These are phyloP conservation scores for Suricata suricatta DNA, from an alignment of 2,113 vertebrate genomes.

Conservation along the genomic window DNA sequence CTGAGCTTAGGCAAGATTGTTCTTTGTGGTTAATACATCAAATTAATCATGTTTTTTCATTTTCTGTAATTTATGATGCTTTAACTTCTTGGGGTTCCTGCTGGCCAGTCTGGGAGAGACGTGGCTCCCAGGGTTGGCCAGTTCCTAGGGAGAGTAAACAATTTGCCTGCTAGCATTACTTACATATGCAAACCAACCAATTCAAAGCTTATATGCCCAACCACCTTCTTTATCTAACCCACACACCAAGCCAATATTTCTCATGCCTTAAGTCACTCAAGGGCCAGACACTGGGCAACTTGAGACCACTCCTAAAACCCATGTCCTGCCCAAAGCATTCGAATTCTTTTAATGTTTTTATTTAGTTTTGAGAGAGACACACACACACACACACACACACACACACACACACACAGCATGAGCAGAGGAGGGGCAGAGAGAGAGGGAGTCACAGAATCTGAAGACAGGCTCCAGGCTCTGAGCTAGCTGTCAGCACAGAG, in stretches of 20 bases:
- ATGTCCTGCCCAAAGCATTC: background rate
- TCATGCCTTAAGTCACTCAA: background rate
- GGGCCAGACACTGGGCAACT: background rate
- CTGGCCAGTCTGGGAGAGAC: background rate
- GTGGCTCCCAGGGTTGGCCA: background rate
- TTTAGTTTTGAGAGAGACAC: too few species aligned
- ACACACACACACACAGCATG: too few species aligned
- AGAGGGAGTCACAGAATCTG: too few species aligned
- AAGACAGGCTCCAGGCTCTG: too few species aligned
- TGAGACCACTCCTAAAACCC: background rate
- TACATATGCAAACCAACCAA: background rate
- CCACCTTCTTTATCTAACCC: background rate
- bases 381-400: too few species aligned
- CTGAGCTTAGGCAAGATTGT: background rate
- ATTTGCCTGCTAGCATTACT: fast-evolving
- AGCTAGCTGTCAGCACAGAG: too few species aligned
- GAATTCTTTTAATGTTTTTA: too few species aligned
- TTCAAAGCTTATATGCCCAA: background rate
- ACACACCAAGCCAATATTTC: background rate
- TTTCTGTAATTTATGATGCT: background rate
- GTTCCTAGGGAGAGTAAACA: background rate
- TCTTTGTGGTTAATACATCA: background rate
- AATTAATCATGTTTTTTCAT: background rate
- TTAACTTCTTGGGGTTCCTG: background rate
- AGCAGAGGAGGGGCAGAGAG: too few species aligned